Base-by-base conservation (phyloP, 2,113 vertebrate species). In the Dipodomys spectabilis region DNA sequence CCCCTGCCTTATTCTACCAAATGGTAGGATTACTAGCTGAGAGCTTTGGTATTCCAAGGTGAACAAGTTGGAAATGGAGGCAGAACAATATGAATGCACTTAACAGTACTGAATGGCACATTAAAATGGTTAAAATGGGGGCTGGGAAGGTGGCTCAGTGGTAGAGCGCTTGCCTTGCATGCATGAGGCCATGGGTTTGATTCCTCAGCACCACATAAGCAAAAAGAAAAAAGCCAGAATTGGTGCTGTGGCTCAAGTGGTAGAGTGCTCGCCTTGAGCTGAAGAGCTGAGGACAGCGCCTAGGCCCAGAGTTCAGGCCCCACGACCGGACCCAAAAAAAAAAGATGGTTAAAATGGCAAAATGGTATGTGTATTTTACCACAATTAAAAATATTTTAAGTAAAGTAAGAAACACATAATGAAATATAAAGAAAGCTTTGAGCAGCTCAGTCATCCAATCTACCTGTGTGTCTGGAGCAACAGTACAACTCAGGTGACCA, bases 21-120 rank as follows among this genome's bases (percentile, higher is more conserved):
- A 60, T 60, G 57, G 12, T 60, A 60, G 57, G 57, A 60, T 60
- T 60, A 60, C 57, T 15, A 18, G 11, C 57, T 60, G 2, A 85
- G 39, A 75, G 79, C 78, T 95, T 93, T 94, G 60, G 74, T 81
- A 90, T 84, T 69, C 12, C 72, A 92, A 83, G 35, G 78, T 32
- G 65, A 81, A 57, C 88, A 84, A 16, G n/a, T 90, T 85, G 35
- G 92, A 82, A 88, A 78, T 12, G 30, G 49, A 49, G 65, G 57
- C 39, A 79, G 12, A 57, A 75, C 69, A 39, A 39, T 39, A 39
- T 39, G 39, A 39, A 39, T 39, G 39, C 39, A 39, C 39, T 39
- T 39, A 39, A 90, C 27, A 44, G 35, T 57, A 74, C 39, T 39
- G 39, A 39, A 39, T 39, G 39, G 39, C 39, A 39, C 39, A 39